Conservation (phyloP, 2,888 invertebrate genomes). For the Petrolisthes manimaculis region DNA sequence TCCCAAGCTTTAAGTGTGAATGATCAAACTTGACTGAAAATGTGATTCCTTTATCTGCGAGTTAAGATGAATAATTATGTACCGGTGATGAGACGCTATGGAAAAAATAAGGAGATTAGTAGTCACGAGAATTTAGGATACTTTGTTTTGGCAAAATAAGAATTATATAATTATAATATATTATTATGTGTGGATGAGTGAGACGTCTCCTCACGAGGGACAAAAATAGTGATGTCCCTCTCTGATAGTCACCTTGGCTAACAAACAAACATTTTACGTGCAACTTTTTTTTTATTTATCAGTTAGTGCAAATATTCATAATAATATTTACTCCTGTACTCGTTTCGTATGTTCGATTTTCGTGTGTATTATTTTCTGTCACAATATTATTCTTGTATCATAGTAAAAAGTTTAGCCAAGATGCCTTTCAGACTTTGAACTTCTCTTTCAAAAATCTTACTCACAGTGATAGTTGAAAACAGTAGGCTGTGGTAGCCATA, state of each 20-base stretch:
- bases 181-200: too few relatives aligned
- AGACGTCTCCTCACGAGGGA: too few relatives aligned
- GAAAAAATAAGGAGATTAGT: background rate
- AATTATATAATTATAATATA: too few relatives aligned
- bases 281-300: too few relatives aligned
- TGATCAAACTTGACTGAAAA: background rate
- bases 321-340: too few relatives aligned
- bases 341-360: too few relatives aligned
- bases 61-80: background rate
- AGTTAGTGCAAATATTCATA: too few relatives aligned
- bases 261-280: too few relatives aligned
- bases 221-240: too few relatives aligned
- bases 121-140: background rate
- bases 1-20: conserved; percentile 57
- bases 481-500: conserved; percentile 55
- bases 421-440: background rate
- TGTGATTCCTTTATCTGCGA: background rate
- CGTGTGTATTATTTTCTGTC: too few relatives aligned
- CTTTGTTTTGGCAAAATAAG: too few relatives aligned
- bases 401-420: background rate
- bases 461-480: background rate
- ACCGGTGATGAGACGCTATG: conserved; percentile 18
- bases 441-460: background rate
- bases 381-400: background rate
- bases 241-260: too few relatives aligned